These are phyloP conservation scores for Psylliodes chrysocephalus DNA, from an alignment of 2,888 invertebrate species.

Conservation along the genomic window DNA sequence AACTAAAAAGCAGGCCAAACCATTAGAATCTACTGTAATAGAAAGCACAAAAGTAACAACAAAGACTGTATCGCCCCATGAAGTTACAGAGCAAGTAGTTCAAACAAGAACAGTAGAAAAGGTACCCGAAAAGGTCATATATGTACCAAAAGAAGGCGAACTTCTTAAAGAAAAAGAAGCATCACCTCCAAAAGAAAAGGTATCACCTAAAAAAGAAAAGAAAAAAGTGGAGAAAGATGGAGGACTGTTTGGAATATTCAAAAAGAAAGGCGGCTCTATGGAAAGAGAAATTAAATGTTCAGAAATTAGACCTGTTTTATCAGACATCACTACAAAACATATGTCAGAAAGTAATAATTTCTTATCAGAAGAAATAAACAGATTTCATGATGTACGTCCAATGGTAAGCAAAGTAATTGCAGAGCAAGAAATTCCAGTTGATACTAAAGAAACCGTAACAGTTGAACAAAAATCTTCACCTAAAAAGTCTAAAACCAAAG, in stretches of 20 bases:
- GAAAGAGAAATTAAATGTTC: constrained; percentile 26
- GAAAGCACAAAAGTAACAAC: background rate
- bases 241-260: constrained; percentile 28
- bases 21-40: constrained; percentile 25
- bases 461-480: constrained; percentile 15
- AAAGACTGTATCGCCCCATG: background rate
- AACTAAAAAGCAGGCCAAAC: constrained; percentile 22
- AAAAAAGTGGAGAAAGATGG: constrained; percentile 16
- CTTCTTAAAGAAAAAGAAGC: background rate
- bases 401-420: background rate
- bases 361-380: constrained; percentile 48
- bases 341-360: constrained; percentile 37
- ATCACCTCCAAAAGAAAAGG: constrained; percentile 2
- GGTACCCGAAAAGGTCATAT: constrained; percentile 12
- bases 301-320: constrained; percentile 8
- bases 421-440: too few relatives aligned
- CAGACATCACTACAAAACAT: background rate
- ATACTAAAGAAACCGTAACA: background rate
- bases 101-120: too few relatives aligned
- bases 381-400: constrained; percentile 42
- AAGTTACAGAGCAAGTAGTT: too few relatives aligned
- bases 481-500: constrained; percentile 21
- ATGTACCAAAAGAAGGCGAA: background rate
- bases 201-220: constrained; percentile 25
- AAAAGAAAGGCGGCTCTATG: constrained; percentile 34